A percentile compares a stretch with the other conserved stretches of the same genome.
Conservation (phyloP, 2,797 vertebrate species). For the Ctenosaura bakeri region DNA sequence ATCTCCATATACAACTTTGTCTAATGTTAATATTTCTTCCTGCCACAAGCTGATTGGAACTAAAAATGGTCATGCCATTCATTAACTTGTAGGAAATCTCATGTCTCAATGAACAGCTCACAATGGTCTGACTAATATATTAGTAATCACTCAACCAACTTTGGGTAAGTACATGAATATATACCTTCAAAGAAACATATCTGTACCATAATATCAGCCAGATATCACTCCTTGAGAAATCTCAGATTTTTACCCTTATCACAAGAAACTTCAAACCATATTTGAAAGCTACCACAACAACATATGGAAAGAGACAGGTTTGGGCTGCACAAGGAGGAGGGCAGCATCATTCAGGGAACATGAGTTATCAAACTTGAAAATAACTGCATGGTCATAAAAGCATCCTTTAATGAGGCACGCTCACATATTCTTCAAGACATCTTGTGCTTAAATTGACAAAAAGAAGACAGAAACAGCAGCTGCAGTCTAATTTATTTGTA, state of each 20-base stretch:
- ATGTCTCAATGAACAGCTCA: neutral
- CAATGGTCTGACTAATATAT: neutral
- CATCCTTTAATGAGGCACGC: neutral
- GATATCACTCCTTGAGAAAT: neutral
- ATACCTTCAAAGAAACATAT: neutral
- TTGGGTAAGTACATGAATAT: neutral
- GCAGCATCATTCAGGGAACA: constrained; percentile 1
- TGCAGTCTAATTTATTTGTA: neutral
- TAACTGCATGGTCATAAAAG: neutral
- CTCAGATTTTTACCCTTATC: neutral
- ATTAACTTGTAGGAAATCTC: neutral
- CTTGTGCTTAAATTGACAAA: constrained; percentile 22
- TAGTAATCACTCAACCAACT: neutral
- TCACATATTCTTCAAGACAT: constrained; percentile 9
- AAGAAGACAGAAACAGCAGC: constrained; percentile 10
- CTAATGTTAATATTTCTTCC: neutral
- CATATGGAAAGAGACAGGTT: neutral
- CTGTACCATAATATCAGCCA: neutral
- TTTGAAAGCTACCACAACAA: neutral
- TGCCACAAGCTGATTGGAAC: neutral
- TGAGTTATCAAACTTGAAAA: neutral
- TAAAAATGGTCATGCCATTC: neutral
- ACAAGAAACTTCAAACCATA: neutral
- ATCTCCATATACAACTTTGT: neutral
- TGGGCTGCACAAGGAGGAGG: neutral